Evolutionary conservation across 2,888 invertebrate species (phyloP).

Genomic region (Parasteatoda lunata): DNA sequence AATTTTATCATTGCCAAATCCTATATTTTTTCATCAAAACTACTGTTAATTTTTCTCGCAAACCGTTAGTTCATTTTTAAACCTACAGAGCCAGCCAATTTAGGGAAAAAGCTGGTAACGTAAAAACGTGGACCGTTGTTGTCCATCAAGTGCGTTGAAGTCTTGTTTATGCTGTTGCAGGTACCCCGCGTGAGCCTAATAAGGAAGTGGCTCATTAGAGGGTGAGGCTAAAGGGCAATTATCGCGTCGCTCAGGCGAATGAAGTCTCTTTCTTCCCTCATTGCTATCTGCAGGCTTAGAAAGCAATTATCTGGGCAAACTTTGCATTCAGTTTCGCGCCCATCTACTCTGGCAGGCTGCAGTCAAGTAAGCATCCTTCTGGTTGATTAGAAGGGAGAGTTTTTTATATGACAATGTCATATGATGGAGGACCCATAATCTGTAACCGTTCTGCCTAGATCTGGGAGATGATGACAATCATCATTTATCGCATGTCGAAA

Average conservation of each 20-base stretch:
- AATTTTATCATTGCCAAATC: too few species aligned
- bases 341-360: neutral
- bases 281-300: neutral
- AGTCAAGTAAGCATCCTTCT: too few species aligned
- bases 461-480: too few species aligned
- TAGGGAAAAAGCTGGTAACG: neutral
- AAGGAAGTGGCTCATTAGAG: conserved; percentile 66
- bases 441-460: too few species aligned
- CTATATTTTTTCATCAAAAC: too few species aligned
- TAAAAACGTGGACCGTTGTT: conserved; percentile 26
- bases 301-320: conserved; percentile 18
- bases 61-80: too few species aligned
- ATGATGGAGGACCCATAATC: too few species aligned
- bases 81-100: conserved; percentile 69
- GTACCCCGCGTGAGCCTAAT: conserved; percentile 51
- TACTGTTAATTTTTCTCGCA: too few species aligned
- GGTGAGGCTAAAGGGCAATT: conserved; percentile 66
- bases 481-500: too few species aligned
- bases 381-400: too few species aligned
- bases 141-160: conserved; percentile 42
- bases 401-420: too few species aligned
- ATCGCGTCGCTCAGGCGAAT: conserved; percentile 46
- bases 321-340: conserved; percentile 11
- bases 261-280: conserved; percentile 14
- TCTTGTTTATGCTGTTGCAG: conserved; percentile 60